These are phyloP conservation scores for Schizotus pectinicornis DNA, from an alignment of 2,888 invertebrate genomes.

Conservation along the genomic window DNA sequence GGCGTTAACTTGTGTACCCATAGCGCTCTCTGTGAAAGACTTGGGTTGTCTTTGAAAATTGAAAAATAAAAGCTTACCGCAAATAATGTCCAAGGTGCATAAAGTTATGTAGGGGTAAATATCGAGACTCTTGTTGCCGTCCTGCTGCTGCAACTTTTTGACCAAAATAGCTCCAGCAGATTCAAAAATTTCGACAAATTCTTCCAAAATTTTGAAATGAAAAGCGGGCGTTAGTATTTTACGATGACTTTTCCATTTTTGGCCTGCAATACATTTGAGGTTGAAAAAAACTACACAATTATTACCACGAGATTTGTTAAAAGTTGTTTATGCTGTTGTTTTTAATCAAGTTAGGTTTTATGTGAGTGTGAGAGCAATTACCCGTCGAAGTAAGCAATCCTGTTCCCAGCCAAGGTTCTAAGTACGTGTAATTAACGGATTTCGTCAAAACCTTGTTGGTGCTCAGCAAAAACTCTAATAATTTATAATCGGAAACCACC, in stretches of 20 bases:
- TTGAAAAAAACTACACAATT: no score
- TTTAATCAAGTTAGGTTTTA: no score
- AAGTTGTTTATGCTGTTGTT: not conserved
- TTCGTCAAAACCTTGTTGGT: slow-evolving; percentile 43
- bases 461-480: slow-evolving; percentile 38
- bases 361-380: no score
- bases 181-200: slow-evolving; percentile 74
- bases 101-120: slow-evolving; percentile 67
- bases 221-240: slow-evolving; percentile 79
- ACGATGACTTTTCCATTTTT: slow-evolving; percentile 70
- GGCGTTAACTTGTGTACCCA: slow-evolving; percentile 78
- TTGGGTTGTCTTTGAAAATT: no score
- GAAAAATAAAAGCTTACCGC: no score
- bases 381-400: slow-evolving; percentile 48
- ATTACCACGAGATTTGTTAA: not conserved
- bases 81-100: slow-evolving; percentile 68
- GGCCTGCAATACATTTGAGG: slow-evolving; percentile 47
- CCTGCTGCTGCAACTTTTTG: slow-evolving; percentile 59
- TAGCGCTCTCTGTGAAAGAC: slow-evolving; percentile 67
- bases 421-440: slow-evolving; percentile 41
- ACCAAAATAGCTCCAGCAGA: slow-evolving; percentile 66
- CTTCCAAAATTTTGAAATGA: slow-evolving; percentile 77
- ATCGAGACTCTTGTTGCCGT: slow-evolving; percentile 61
- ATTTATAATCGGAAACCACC: slow-evolving; percentile 4
- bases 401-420: slow-evolving; percentile 47